Percentiles rank a stretch among this genome's conserved stretches.
phyloP scores from a whole-genome alignment of 2,113 vertebrate species.

The Dromiciops gliroides region DNA sequence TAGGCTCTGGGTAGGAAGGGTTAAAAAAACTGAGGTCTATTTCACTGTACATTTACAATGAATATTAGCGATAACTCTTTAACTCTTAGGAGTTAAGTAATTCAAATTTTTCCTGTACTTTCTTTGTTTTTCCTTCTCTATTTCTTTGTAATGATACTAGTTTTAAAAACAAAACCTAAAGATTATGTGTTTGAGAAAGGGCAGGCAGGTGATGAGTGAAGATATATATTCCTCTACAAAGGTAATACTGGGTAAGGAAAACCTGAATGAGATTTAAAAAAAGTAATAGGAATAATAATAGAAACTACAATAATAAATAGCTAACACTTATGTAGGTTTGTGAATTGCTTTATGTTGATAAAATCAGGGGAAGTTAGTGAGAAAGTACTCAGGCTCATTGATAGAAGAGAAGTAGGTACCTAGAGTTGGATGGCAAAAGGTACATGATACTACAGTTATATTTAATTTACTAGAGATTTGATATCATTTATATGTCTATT shows the following conservation, averaged over 20 bases:
- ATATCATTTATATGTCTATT: not conserved
- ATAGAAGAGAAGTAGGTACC: not conserved
- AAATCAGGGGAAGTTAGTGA: not conserved
- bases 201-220: not conserved
- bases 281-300: not conserved
- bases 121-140: not conserved
- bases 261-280: not conserved
- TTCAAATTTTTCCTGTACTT: not conserved
- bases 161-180: not conserved
- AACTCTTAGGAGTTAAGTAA: not conserved
- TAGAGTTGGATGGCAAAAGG: not conserved
- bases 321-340: not conserved
- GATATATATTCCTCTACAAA: not conserved
- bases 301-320: not conserved
- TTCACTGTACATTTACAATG: not conserved
- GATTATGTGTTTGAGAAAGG: not conserved
- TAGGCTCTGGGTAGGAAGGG: not conserved
- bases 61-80: not conserved
- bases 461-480: not conserved
- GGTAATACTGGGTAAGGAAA: not conserved
- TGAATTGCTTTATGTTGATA: not conserved
- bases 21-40: not conserved
- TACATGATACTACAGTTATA: not conserved
- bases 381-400: not conserved
- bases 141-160: not conserved